phyloP scores from a whole-genome alignment of 2,888 invertebrate species.

The Trachelus stipa region DNA sequence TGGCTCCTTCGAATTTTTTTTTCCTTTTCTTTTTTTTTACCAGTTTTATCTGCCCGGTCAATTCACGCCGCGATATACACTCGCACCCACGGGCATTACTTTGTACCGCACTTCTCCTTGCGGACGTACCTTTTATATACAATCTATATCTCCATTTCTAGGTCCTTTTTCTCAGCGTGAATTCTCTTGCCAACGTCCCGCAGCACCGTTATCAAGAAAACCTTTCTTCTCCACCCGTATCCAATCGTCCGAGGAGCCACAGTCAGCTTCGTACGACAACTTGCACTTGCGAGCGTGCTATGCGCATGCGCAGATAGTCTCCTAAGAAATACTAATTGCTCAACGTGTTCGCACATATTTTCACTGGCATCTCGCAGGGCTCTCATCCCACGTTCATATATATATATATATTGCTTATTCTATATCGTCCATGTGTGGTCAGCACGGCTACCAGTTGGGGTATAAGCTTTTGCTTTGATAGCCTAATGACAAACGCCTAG shows the following conservation, averaged over 20 bases:
- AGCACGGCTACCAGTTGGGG: not conserved
- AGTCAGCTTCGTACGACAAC: conserved; percentile 15
- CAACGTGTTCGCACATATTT: conserved; percentile 53
- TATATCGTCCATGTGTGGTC: not conserved
- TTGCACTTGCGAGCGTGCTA: conserved; percentile 16
- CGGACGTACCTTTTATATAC: not conserved
- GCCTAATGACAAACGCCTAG: conserved; percentile 65
- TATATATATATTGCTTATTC: not conserved
- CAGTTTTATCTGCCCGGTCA: conserved; percentile 49
- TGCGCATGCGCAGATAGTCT: conserved; percentile 40
- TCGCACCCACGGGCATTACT: not conserved
- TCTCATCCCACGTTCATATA: not conserved
- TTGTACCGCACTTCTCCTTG: not conserved
- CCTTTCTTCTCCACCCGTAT: conserved; percentile 13
- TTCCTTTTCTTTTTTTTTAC: conserved; percentile 33
- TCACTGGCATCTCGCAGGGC: conserved; percentile 12
- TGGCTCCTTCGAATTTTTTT: conserved; percentile 28
- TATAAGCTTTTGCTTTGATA: conserved; percentile 57
- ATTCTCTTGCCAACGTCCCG: not conserved
- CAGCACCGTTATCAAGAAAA: not conserved
- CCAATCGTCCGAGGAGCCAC: conserved; percentile 4
- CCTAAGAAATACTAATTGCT: conserved; percentile 57
- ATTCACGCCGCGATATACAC: conserved; percentile 51
- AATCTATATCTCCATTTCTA: conserved; percentile 16
- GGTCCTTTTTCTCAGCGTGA: conserved; percentile 18